Evolutionary conservation across 2,797 vertebrate species (phyloP), one percentile per base, ranked within the genome.

Genomic region (Pelobates cultripes): DNA sequence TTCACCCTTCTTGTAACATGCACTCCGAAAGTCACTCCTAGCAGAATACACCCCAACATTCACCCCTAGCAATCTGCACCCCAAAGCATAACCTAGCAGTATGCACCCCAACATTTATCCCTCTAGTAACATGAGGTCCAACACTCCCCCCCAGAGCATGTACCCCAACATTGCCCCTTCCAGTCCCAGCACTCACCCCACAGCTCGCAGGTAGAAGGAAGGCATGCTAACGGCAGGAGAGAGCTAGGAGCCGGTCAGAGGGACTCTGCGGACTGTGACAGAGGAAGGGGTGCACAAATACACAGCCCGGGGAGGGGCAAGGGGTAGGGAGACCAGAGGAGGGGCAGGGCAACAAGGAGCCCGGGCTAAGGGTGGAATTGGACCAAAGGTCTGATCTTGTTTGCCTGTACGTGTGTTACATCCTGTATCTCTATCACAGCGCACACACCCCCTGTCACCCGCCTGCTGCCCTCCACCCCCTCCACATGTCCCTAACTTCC

Each of bases 191-290:
- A 79, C 82, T 84, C 57, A 84, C 82, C 82, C 82, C 82, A 79
- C 44, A 3, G 78, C 45, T 6, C 82, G 77, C 67, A 84, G 53
- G 9, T 73, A 84, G 72, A 84, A 84, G 67, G 82, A 79, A 3
- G 82, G 82, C 82, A 84, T 84, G 28, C 71, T 43, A 70, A 47
- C 12, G 17, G 53, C 43, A 51, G 78, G 28, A 61, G 10, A 45
- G 7, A 47, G 60, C 42, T 43, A 69, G 64, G 12, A 15, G 68
- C 14, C 10, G 71, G 43, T 64, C 63, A 71, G 28, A 12, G 43
- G 66, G 81, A 15, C 75, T 73, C 67, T 55, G 73, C 66, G 43
- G 72, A 64, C 61, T 68, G 71, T 75, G 44, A 53, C 15, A 45
- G 13, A 66, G 74, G 74, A 47, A 71, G 71, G 61, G 76, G 75